Base-by-base conservation (phyloP, 2,888 invertebrate genomes). In the Cerastis leucographa region DNA sequence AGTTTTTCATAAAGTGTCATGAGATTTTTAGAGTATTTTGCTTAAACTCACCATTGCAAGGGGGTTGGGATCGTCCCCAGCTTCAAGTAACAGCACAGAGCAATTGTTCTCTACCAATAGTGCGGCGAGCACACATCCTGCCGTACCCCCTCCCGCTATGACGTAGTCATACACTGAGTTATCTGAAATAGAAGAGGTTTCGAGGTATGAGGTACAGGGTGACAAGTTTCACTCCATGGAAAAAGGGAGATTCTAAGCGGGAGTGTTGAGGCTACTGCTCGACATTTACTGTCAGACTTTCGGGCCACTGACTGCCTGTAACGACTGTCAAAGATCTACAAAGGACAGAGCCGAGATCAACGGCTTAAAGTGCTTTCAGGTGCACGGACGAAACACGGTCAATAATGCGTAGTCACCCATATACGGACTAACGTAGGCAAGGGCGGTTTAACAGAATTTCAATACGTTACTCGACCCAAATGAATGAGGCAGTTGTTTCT, bases 71-170 rank as follows among this genome's bases (percentile, higher is more conserved):
- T 74, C 25, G 2, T 6, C 70, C 0, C 83, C 82, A 0, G 49
- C 42, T 66, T 82, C 83, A 1, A 83, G 11, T 8, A 82, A 0
- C 9, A 82, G 25, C 6, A 83, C 83, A 19, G 17, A 49, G 42
- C 0, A 25, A 0, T 59, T 4, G 0, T 42, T 7, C 44, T 76
- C 71, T 22, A 14, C 68, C 11, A 82, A 19, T 51, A 46, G 56
- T 6, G 49, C 49, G 9, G 71, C 64, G 1, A 82, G 1, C 0
- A 40, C 56, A 42, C 76, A 79, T 2, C 83, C 81, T 9, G 81
- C 66, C 0, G 81, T 81, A 0, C 81, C 83, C 0, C 68, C 83
- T 29, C 83, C 83, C 0, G n/a, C 22, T 3, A 83, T 54, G 14
- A 82, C 35, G 17, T 66, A 83, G 65, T 82, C 79, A 51, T 14